A percentile compares a stretch with the other conserved stretches of the same genome.
Conservation (phyloP, 2,797 vertebrate genomes). For the Toxotes lorentzi region DNA sequence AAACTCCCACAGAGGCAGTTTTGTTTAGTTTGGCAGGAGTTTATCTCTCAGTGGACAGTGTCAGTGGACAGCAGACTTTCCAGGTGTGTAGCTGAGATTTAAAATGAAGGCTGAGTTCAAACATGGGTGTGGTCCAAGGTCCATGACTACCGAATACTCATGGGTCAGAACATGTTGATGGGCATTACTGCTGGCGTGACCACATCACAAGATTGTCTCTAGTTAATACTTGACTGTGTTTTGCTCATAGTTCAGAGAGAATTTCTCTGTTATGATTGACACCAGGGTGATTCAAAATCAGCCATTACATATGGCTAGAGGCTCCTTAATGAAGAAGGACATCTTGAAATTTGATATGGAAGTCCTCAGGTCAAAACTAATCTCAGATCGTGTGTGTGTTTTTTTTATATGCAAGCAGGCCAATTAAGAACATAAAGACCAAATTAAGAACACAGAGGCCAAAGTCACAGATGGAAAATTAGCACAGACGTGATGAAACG, state of each 20-base stretch:
- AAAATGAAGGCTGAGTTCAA: no score
- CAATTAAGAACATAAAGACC: slow-evolving; percentile 50
- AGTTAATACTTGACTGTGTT: not conserved
- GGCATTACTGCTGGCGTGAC: no score
- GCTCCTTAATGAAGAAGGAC: slow-evolving; percentile 25
- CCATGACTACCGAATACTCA: no score
- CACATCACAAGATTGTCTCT: no score
- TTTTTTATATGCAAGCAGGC: slow-evolving; percentile 16
- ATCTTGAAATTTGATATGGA: slow-evolving; percentile 41
- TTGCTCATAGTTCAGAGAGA: slow-evolving; percentile 10
- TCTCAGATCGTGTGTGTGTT: slow-evolving; percentile 11
- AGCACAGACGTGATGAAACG: slow-evolving; percentile 41
- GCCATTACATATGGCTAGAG: slow-evolving; percentile 11
- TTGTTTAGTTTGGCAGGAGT: no score
- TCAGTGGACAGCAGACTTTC: no score
- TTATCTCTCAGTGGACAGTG: no score
- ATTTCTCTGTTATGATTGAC: slow-evolving; percentile 13
- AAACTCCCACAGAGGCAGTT: no score
- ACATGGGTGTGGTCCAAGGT: no score
- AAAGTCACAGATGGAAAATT: slow-evolving; percentile 48
- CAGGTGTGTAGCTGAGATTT: no score
- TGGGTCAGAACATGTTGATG: no score
- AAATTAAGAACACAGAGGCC: slow-evolving; percentile 43
- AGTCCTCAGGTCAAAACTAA: slow-evolving; percentile 42
- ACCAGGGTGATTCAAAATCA: slow-evolving; percentile 31